These are phyloP conservation scores for Creontiades dilutus DNA, from an alignment of 2,888 invertebrate genomes.

Conservation along the genomic window DNA sequence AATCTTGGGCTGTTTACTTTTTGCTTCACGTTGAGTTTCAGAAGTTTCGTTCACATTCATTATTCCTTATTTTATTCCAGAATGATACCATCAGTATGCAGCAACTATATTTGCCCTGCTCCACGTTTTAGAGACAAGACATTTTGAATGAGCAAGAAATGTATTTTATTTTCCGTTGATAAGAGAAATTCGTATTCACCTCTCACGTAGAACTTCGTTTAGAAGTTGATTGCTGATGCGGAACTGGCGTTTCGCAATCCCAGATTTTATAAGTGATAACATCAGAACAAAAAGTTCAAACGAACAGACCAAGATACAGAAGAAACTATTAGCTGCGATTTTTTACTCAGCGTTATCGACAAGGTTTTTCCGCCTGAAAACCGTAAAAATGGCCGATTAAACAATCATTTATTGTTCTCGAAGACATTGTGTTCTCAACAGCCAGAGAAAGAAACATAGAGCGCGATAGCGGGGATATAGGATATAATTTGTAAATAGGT, in stretches of 20 bases:
- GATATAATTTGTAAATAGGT: no score
- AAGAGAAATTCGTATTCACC: not conserved
- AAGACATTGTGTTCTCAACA: no score
- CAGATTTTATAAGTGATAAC: not conserved
- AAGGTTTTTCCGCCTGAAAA: no score
- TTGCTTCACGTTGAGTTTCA: not conserved
- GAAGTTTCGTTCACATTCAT: not conserved
- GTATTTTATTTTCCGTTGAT: not conserved
- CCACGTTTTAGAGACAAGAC: not conserved
- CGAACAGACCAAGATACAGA: not conserved
- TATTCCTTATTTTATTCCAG: not conserved
- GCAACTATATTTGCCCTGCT: no score
- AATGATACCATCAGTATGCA: not conserved
- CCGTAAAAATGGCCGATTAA: no score
- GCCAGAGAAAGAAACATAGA: no score
- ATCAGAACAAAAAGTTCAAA: not conserved
- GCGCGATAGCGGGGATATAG: no score
- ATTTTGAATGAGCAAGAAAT: constrained; percentile 3
- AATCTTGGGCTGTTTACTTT: not conserved
- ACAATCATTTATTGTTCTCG: no score
- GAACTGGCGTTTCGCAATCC: not conserved
- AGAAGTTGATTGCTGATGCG: not conserved
- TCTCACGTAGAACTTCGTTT: not conserved
- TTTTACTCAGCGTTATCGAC: no score
- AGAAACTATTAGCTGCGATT: not conserved